phyloP scores from a whole-genome alignment of 2,888 invertebrate species.

The Sarcophaga carnaria region DNA sequence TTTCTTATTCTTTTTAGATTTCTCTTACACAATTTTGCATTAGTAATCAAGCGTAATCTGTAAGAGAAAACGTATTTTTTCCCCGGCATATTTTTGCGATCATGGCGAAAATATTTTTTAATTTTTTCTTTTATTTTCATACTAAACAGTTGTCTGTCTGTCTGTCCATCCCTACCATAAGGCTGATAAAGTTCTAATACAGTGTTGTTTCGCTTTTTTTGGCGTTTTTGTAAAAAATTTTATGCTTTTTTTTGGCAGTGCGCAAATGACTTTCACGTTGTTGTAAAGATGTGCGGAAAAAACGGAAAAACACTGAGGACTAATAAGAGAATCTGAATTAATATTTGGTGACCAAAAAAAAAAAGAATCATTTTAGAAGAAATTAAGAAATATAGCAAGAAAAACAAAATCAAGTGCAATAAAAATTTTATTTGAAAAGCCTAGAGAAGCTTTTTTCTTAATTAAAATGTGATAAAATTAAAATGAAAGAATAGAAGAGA shows the following conservation, averaged over 20 bases:
- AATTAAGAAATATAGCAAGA: no score
- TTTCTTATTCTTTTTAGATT: neutral
- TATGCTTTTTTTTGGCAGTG: slow-evolving; percentile 29
- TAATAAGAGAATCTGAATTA: no score
- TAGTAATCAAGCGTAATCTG: slow-evolving; percentile 64
- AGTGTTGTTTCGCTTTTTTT: slow-evolving; percentile 1
- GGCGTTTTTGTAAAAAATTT: slow-evolving; percentile 47
- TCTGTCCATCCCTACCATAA: neutral
- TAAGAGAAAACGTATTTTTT: slow-evolving; percentile 49
- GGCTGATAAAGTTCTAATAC: slow-evolving; percentile 44
- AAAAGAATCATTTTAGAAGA: no score
- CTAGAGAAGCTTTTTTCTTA: slow-evolving; percentile 6
- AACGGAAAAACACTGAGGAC: neutral
- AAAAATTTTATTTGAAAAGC: neutral
- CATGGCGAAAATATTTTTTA: slow-evolving; percentile 52
- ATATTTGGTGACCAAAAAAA: no score
- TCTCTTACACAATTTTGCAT: slow-evolving; percentile 57
- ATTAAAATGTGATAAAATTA: neutral
- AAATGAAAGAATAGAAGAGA: no score
- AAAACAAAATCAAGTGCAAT: no score
- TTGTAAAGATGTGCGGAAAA: slow-evolving; percentile 40
- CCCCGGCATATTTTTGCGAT: slow-evolving; percentile 62
- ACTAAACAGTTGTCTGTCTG: slow-evolving; percentile 2
- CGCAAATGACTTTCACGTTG: slow-evolving; percentile 31
- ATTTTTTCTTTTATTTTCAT: slow-evolving; percentile 30